phyloP scores from a whole-genome alignment of 2,113 vertebrate species.

The Tursiops truncatus region DNA sequence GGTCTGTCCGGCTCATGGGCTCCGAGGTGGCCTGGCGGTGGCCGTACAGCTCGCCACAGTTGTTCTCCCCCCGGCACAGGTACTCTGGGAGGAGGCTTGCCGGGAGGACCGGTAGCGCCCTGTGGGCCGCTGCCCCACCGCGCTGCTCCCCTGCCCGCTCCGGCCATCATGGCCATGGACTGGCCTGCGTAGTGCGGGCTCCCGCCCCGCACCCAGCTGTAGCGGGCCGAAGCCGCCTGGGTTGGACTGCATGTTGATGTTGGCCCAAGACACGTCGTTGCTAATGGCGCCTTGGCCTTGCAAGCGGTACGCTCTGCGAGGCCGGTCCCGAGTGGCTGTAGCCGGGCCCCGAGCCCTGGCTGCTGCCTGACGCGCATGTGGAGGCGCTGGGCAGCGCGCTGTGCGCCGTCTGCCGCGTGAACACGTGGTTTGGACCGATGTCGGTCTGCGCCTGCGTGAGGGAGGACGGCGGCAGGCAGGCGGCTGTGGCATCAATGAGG shows the following conservation, averaged over 20 bases:
- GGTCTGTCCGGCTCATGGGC: constrained; percentile 95
- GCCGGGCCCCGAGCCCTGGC: constrained; percentile 88
- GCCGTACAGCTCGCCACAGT: constrained; percentile 93
- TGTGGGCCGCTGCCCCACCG: constrained; percentile 93
- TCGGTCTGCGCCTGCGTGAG: constrained; percentile 95
- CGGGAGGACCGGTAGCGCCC: constrained; percentile 93
- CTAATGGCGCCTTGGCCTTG: constrained; percentile 90
- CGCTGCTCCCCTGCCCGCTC: constrained; percentile 90
- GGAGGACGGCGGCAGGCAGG: constrained; percentile 87
- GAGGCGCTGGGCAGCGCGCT: constrained; percentile 82
- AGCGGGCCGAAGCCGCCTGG: constrained; percentile 89
- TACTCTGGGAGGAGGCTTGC: constrained; percentile 94
- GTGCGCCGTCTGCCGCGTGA: constrained; percentile 92
- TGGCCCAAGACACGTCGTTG: constrained; percentile 91
- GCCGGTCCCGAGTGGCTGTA: constrained; percentile 90
- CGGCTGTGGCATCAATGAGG: constrained; percentile 89
- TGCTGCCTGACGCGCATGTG: constrained; percentile 86
- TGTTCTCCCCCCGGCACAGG: constrained; percentile 95
- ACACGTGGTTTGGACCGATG: constrained; percentile 92
- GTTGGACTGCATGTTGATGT: constrained; percentile 94
- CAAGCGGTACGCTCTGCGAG: constrained; percentile 90
- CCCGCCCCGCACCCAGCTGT: constrained; percentile 89
- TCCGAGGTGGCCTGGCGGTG: constrained; percentile 93
- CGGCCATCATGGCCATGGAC: constrained; percentile 94
- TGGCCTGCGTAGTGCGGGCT: constrained; percentile 94